Evolutionary conservation across 2,888 invertebrate genomes (phyloP), one percentile per base, ranked within the genome.

Genomic region (Ligdia adustata): DNA sequence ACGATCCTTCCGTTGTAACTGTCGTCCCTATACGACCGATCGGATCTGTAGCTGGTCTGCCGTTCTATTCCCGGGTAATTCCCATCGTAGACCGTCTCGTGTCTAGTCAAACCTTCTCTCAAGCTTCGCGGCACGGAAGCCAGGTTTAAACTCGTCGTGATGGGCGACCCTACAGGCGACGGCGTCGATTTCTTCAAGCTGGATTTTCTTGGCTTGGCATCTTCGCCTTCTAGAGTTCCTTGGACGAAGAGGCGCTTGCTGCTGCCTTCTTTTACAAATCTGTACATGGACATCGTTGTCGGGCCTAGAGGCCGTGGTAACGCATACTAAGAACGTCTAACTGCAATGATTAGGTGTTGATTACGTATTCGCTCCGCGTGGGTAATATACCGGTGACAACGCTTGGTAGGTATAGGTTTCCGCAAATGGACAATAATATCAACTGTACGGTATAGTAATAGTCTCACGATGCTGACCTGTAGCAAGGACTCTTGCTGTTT

Each of bases 221-320:
- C 91, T 52, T 94, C 93, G 61, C 92, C 91, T 72, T 94, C 93
- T 15, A 93, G 87, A 13, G 93, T 93, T 28, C 93, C 95, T 80
- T 95, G 95, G 62, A 96, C 93, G 82, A 95, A 96, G 53, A 96
- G 91, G 52, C 95, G 93, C 73, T 92, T 92, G 67, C 91, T 91
- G 65, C 82, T 81, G 52, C 75, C 75, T 76, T 95, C 95, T 82
- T 95, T 94, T 57, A 95, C 94, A 84, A 96, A 96, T 77, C 94
- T 93, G 80, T 96, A 96, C 93, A 96, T 95, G 64, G 92, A 92
- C 93, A 93, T 93, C 92, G 92, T 93, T 60, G 64, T 67, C 61
- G 73, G 73, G 79, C 79, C 76, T 74, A 71, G 67, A 63, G 77
- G 80, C 76, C 75, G 61, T 55, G 55, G 66, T 65, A 65, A 60